Evolutionary conservation across 53 echinoderm and acorn worm genomes (phyloP), one percentile per base, ranked within the genome.

Genomic region (Paracentrotus lividus): DNA sequence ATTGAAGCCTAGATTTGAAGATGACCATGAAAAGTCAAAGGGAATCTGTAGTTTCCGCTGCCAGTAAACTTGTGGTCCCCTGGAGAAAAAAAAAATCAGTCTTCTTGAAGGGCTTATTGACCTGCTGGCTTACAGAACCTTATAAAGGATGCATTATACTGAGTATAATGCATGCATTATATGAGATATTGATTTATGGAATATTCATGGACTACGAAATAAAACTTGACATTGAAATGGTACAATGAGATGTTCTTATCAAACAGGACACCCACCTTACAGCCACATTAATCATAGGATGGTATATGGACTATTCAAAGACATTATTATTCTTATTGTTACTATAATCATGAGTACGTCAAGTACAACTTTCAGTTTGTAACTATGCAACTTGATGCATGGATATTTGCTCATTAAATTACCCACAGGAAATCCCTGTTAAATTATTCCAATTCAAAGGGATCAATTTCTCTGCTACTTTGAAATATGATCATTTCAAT

Each of bases 21-120:
- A 45, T 47, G 81, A 81, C 81, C 81, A 81, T 81, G 81, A 81
- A 81, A 81, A 81, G 81, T 81, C 47, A n/a, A 26, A 81, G 45
- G 47, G 8, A 47, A 81, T 81, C 49, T 4, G 81, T 81, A 47
- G 81, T 81, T 81, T 81, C 81, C 81, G 81, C 81, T 81, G 81
- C 81, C 81, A 81, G 81, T 81, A 81, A 81, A 10, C 81, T 81
- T 81, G 47, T 47, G 49, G 81, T 81, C 81, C 81, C 81, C 47
- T 47, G 44, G 44, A 81, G 81, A 27, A 81, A 81, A 81, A 81
- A 27, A 81, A 81, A 81, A 81, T 47, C 47, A 45, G 8, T 81
- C 81, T 44, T 24, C 81, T 81, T 81, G 47, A 45, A 42, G 81
- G 47, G 47, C 45, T 45, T 21, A n/a, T n/a, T n/a, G 26, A 81